Percentiles rank a stretch among this genome's conserved stretches.
Evolutionary conservation across 1,140 invertebrate genomes (phyloP).

Genomic region (Drosophila athabasca): DNA sequence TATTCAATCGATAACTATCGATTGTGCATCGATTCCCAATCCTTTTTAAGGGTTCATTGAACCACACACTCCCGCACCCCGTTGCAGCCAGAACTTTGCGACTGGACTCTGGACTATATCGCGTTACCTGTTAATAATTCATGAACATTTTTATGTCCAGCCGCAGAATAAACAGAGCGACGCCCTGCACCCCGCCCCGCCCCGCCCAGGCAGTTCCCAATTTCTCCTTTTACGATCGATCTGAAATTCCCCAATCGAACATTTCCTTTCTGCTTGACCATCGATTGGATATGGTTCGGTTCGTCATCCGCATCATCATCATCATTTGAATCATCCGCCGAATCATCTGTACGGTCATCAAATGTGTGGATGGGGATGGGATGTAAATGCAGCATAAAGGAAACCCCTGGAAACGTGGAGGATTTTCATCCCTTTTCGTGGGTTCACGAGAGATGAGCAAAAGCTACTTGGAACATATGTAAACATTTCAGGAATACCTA

Average conservation of each 20-base stretch:
- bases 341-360: conserved; percentile 20
- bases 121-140: conserved; percentile 76
- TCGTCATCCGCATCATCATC: conserved; percentile 54
- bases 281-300: conserved; percentile 21
- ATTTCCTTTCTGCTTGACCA: conserved; percentile 43
- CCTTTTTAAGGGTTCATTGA: conserved; percentile 57
- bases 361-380: conserved; percentile 7
- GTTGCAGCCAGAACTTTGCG: not conserved
- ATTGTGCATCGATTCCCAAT: conserved; percentile 12
- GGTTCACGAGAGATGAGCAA: too few species aligned
- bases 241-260: conserved; percentile 75
- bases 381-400: conserved; percentile 10
- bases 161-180: conserved; percentile 73
- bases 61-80: conserved; percentile 18
- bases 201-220: conserved; percentile 54
- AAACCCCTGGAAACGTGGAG: conserved; percentile 12
- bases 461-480: too few species aligned
- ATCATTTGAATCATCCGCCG: not conserved
- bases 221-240: conserved; percentile 76
- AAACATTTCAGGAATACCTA: too few species aligned
- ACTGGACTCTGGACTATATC: not conserved
- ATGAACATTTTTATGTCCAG: conserved; percentile 69
- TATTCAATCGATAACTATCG: conserved; percentile 5
- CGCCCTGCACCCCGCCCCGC: not conserved
- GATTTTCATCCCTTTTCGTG: conserved; percentile 25